Evolutionary conservation across 2,113 vertebrate species (phyloP), one percentile per base, ranked within the genome.

Genomic region (Xerus inauris): DNA sequence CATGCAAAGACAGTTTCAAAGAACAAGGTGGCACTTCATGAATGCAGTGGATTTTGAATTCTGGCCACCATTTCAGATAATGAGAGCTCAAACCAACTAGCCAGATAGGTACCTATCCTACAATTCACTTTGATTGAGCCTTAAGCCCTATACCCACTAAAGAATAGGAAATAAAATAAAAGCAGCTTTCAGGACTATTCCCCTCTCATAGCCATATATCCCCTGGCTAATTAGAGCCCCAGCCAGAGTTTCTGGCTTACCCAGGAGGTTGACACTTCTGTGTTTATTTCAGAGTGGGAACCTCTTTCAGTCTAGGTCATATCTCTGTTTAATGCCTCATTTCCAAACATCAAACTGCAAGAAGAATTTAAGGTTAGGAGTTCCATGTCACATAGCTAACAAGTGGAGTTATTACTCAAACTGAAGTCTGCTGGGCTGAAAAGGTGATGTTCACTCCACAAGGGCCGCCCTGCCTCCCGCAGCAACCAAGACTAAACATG

Each of bases 401-500:
- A 72, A 95, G 86, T 20, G 24, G 79, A 59, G 64, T 85, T 86
- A 91, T 97, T 94, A 75, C 30, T 97, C 82, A 95, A 94, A 51
- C 49, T 20, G 57, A 42, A 45, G 73, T 83, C 95, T 83, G 73
- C 79, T 28, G 54, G 38, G 73, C 94, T 87, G 92, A 76, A 83
- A 91, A 96, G 95, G 95, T 82, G 95, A 93, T 59, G 49, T 19
- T 89, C 57, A 87, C 65, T 87, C 82, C 79, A 72, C 51, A 65
- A 84, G 67, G 5, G 79, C 91, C 72, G 87, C 89, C 87, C 86
- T 59, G 85, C 88, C 91, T 91, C 77, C 47, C 40, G 38, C 0
- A 89, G 89, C 94, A 94, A 97, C 93, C 94, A 95, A 97, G 96
- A 92, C 95, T 96, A 95, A 92, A 95, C 95, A 93, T 65, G 83